Percentiles rank a stretch among this genome's conserved stretches.
Evolutionary conservation across 2,113 vertebrate species (phyloP).

Genomic region (human (Homo sapiens)): DNA sequence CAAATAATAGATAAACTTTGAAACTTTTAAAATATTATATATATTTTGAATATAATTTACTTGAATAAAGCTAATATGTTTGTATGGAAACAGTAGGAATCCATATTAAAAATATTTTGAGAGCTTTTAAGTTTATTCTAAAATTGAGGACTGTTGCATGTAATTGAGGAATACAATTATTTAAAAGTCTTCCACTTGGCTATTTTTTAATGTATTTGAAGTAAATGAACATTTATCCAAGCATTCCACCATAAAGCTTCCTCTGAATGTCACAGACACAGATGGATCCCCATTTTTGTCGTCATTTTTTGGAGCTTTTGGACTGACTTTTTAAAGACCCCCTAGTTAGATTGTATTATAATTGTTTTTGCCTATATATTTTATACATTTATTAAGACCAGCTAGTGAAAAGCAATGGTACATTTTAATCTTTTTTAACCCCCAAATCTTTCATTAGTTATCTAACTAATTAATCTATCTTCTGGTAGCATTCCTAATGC

Average conservation of each 20-base stretch:
- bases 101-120: neutral
- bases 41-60: conserved; percentile 50
- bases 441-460: neutral
- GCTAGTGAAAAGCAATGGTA: too few species aligned
- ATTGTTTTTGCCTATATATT: neutral
- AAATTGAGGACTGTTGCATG: neutral
- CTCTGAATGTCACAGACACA: neutral
- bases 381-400: neutral
- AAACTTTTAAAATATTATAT: conserved; percentile 59
- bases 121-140: neutral
- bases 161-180: neutral
- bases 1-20: conserved; percentile 72
- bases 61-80: conserved; percentile 51
- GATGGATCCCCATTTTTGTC: neutral
- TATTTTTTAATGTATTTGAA: neutral
- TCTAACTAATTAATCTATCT: neutral
- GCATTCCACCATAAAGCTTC: rapidly evolving
- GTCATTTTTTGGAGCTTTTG: neutral
- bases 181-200: neutral
- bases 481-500: neutral
- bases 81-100: neutral
- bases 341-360: neutral
- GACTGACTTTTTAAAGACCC: neutral
- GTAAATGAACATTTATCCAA: neutral
- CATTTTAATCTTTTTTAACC: neutral